A percentile compares a stretch with the other conserved stretches of the same genome.
These are phyloP conservation scores for Rissa tridactyla DNA, from an alignment of 2,113 vertebrate species.

Conservation along the genomic window DNA sequence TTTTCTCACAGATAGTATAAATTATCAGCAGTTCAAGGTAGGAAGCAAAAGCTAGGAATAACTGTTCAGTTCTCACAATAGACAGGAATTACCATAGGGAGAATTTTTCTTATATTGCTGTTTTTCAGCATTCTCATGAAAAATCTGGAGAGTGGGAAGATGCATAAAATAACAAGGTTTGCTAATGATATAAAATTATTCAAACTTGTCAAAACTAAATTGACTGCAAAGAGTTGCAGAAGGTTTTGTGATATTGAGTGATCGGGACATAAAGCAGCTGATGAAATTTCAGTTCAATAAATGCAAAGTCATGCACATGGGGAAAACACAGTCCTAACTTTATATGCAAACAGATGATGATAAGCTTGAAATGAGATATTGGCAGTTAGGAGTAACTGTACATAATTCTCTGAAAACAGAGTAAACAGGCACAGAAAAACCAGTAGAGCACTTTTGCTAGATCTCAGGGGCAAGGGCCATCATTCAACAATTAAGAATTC, in stretches of 20 bases:
- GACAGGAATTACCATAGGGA: not conserved
- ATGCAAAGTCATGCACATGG: not conserved
- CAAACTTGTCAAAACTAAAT: not conserved
- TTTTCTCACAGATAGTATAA: not conserved
- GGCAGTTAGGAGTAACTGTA: not conserved
- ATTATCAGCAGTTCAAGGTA: not conserved
- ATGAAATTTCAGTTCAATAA: slow-evolving; percentile 21
- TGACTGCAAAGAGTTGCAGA: not conserved
- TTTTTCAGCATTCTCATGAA: not conserved
- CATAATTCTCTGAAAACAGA: not conserved
- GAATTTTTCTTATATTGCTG: not conserved
- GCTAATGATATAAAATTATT: not conserved
- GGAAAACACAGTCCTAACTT: not conserved
- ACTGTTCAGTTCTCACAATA: not conserved
- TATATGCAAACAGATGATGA: not conserved
- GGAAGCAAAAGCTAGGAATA: not conserved
- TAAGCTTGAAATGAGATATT: slow-evolving; percentile 5
- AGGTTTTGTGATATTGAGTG: not conserved
- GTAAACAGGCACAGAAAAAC: not conserved
- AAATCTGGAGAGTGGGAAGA: not conserved
- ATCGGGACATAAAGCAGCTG: not conserved
- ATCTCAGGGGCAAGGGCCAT: not conserved
- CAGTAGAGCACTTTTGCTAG: not conserved
- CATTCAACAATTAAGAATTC: not conserved
- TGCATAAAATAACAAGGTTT: not conserved